These are phyloP conservation scores for Torymus tubicola DNA, from an alignment of 2,888 invertebrate species.

Conservation along the genomic window DNA sequence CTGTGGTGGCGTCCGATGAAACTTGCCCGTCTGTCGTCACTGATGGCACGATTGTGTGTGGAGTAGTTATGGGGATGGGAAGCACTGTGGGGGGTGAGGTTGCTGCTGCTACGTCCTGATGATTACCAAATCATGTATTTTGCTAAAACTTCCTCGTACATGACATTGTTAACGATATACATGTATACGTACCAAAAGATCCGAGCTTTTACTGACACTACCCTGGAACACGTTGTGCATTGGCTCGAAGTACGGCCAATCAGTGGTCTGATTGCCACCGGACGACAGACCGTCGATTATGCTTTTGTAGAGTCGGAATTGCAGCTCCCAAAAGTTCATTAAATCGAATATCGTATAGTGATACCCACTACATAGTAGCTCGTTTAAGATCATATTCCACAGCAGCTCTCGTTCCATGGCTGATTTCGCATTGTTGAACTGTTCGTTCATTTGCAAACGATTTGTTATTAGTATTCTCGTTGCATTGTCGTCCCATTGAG, in stretches of 20 bases:
- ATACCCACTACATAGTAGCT: conserved; percentile 20
- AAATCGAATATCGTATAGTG: conserved; percentile 15
- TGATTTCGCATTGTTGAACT: conserved; percentile 9
- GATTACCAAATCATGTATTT: too few relatives aligned
- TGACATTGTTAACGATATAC: too few relatives aligned
- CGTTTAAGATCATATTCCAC: conserved; percentile 22
- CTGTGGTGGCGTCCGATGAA: too few relatives aligned
- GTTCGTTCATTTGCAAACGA: conserved; percentile 36
- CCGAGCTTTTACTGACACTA: background rate
- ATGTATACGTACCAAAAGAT: conserved; percentile 18
- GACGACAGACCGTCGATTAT: conserved; percentile 11
- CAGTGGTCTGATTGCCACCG: background rate
- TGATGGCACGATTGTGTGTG: too few relatives aligned
- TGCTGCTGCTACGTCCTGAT: too few relatives aligned
- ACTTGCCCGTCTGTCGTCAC: too few relatives aligned
- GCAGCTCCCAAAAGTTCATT: conserved; percentile 33
- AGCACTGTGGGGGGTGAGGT: too few relatives aligned
- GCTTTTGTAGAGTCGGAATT: conserved; percentile 21
- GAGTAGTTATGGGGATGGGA: too few relatives aligned
- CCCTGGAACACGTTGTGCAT: conserved; percentile 32
- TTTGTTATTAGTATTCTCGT: conserved; percentile 30
- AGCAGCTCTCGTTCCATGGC: conserved; percentile 7
- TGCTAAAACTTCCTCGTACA: too few relatives aligned
- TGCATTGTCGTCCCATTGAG: conserved; percentile 28
- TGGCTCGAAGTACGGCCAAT: conserved; percentile 41